A percentile compares a stretch with the other conserved stretches of the same genome.
These are phyloP conservation scores for Cossypha niveicapilla DNA, from an alignment of 2,797 vertebrate species.

Conservation along the genomic window DNA sequence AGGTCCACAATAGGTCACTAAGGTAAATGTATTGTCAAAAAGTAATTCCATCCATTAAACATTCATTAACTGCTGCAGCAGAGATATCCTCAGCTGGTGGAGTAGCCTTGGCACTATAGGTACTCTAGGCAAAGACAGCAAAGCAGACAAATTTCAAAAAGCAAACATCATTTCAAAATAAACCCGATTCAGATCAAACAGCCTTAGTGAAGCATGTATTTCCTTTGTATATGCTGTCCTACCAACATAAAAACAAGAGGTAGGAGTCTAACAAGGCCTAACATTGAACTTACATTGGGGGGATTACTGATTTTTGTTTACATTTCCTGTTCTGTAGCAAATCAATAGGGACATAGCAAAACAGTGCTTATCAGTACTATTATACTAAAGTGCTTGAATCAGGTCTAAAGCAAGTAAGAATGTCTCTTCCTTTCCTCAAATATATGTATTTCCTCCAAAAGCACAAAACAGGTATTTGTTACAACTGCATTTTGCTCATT, in stretches of 20 bases:
- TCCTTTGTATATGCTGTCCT: not conserved
- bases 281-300: not conserved
- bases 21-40: not conserved
- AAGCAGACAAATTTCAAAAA: not conserved
- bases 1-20: not conserved
- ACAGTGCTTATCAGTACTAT: not conserved
- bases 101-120: not conserved
- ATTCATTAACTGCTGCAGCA: not conserved
- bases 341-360: not conserved
- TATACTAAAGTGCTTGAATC: not conserved
- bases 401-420: not conserved
- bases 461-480: not conserved
- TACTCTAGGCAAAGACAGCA: not conserved
- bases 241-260: not conserved
- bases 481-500: not conserved
- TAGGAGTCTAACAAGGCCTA: slow-evolving; percentile 27
- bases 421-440: not conserved
- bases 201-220: not conserved
- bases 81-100: not conserved
- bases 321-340: slow-evolving; percentile 22
- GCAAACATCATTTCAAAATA: not conserved
- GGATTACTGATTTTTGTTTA: slow-evolving; percentile 55
- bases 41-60: not conserved
- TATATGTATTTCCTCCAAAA: not conserved
- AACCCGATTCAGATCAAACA: slow-evolving; percentile 1